Percentiles rank a stretch among this genome's conserved stretches.
Evolutionary conservation across 2,888 invertebrate genomes (phyloP).

Genomic region (Megaustenia siamemsis): DNA sequence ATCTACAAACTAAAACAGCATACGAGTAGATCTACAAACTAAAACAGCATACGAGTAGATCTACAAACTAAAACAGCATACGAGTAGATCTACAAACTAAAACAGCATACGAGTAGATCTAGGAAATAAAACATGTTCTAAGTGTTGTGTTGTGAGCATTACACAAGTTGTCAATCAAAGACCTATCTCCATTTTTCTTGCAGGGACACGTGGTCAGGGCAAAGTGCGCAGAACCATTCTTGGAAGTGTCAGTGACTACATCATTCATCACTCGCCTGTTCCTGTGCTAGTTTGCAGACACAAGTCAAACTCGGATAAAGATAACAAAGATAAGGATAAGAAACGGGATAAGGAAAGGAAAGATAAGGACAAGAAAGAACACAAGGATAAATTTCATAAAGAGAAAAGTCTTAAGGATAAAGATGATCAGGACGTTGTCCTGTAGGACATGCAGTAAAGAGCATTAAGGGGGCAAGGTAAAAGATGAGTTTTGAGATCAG

Average conservation of each 20-base stretch:
- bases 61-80: too few relatives aligned
- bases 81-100: too few relatives aligned
- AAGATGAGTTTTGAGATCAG: too few relatives aligned
- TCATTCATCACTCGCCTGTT: constrained; percentile 67
- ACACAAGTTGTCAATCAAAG: too few relatives aligned
- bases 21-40: too few relatives aligned
- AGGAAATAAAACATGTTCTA: too few relatives aligned
- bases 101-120: too few relatives aligned
- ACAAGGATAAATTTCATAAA: constrained; percentile 22
- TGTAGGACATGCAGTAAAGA: not conserved
- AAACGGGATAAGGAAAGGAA: constrained; percentile 5
- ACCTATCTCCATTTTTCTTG: not conserved
- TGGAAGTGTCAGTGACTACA: constrained; percentile 69
- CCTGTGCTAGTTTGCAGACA: constrained; percentile 63
- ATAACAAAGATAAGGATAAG: constrained; percentile 11
- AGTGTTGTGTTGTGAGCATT: too few relatives aligned
- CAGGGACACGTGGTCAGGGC: constrained; percentile 65
- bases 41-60: too few relatives aligned
- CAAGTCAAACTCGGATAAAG: not conserved
- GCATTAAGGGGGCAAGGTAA: too few relatives aligned
- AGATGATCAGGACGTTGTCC: not conserved
- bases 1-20: too few relatives aligned
- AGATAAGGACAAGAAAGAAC: constrained; percentile 12
- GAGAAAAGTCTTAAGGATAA: not conserved
- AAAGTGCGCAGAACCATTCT: constrained; percentile 67